Base-by-base conservation (phyloP, 2,113 vertebrate genomes). In the Zapornia atra region DNA sequence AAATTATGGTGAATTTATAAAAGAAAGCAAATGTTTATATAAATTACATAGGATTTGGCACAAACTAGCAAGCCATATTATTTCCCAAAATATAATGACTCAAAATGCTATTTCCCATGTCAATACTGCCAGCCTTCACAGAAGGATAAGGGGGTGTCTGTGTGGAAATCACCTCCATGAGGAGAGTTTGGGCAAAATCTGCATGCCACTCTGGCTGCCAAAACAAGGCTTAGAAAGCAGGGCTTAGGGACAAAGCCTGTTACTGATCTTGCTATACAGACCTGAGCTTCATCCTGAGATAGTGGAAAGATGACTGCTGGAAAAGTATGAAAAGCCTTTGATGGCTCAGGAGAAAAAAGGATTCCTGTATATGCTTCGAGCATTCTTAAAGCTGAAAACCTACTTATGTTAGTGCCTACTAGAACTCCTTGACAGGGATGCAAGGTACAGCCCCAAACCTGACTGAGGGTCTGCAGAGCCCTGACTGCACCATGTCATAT, bases 401-500 rank as follows among this genome's bases (percentile, higher is more conserved):
- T 44, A 50, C 12, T 51, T 24, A 83, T 34, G 7, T 46, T 38
- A 70, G 13, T 21, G 36, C 44, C 26, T 57, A 8, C 28, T 12
- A 36, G 15, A 60, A 78, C 19, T 87, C 48, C 42, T 66, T 54
- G 22, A 64, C 0, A 2, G 6, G 4, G 4, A 25, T n/a, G 15
- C 54, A 61, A 38, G 33, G 31, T 12, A 44, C 6, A 89, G 36
- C 8, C 25, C 34, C 65, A 89, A 17, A 61, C 5, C 4, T 38
- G 22, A 46, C 14, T 8, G 77, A 60, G 6, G 7, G 7, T 10
- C 26, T 31, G 42, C 29, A 70, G 12, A 80, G 16, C 18, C 68
- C 29, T n/a, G 21, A 34, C 24, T 65, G 31, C 15, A 53, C 12
- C 19, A n/a, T 1, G 2, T 21, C 8, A 0, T 64, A 12, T 0